Conservation (phyloP, 2,113 vertebrate genomes). For the Menidia beryllina region DNA sequence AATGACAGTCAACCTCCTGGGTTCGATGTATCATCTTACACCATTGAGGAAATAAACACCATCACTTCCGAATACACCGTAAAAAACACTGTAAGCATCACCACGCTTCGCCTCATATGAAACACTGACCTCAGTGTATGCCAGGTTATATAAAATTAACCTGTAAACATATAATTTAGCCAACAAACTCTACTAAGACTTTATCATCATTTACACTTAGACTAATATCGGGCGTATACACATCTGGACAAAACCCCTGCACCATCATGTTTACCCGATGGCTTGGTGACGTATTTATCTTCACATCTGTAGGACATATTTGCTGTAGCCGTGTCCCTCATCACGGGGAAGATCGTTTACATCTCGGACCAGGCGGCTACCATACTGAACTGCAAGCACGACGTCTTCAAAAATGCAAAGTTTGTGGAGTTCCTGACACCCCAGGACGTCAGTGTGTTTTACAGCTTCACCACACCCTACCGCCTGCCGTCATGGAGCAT, state of each 20-base stretch:
- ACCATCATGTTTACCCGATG: not conserved
- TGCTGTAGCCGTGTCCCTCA: slow-evolving; percentile 91
- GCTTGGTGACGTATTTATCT: not conserved
- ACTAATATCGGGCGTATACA: no score
- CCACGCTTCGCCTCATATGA: not conserved
- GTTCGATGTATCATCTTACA: slow-evolving; percentile 88
- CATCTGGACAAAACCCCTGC: not conserved
- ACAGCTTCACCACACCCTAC: slow-evolving; percentile 91
- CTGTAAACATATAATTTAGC: no score
- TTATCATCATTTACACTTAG: no score
- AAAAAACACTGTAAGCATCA: slow-evolving; percentile 88
- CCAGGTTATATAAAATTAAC: no score
- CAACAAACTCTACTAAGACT: no score
- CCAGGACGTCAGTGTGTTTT: slow-evolving; percentile 94
- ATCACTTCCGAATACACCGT: slow-evolving; percentile 90
- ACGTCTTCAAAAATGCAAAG: slow-evolving; percentile 89
- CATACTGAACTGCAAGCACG: slow-evolving; percentile 89
- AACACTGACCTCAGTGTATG: no score
- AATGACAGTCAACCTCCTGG: slow-evolving; percentile 88
- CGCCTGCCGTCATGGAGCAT: slow-evolving; percentile 91
- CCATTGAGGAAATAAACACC: slow-evolving; percentile 89
- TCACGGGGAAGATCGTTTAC: slow-evolving; percentile 92
- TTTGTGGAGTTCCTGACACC: slow-evolving; percentile 96
- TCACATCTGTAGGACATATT: slow-evolving; percentile 88
- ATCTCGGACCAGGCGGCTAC: slow-evolving; percentile 92